A percentile compares a stretch with the other conserved stretches of the same genome.
Evolutionary conservation across 2,113 vertebrate genomes (phyloP).

Genomic region (Saimiri boliviensis): DNA sequence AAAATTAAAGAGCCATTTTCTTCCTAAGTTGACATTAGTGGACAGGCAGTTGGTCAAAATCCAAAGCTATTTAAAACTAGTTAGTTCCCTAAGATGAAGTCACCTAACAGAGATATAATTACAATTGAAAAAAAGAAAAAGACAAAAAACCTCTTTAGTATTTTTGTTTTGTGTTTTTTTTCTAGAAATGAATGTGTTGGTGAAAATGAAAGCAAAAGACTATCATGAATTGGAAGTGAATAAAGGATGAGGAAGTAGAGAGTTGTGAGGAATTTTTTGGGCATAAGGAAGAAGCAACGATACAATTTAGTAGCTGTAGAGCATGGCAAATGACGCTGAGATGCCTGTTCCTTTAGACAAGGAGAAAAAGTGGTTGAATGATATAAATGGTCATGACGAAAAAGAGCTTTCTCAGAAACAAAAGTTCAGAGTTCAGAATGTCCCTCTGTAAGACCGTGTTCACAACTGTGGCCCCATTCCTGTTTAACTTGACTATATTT

Average conservation of each 20-base stretch:
- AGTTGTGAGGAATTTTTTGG: neutral
- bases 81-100: neutral
- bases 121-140: neutral
- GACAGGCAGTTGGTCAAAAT: neutral
- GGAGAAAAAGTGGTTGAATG: neutral
- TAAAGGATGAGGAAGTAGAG: neutral
- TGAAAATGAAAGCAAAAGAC: neutral
- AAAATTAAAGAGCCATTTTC: neutral
- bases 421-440: neutral
- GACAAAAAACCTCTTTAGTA: neutral
- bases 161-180: neutral
- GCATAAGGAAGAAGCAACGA: neutral
- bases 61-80: neutral
- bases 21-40: neutral
- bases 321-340: too few species aligned
- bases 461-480: neutral
- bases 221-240: neutral
- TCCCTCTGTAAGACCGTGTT: neutral
- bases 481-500: neutral
- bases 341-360: neutral
- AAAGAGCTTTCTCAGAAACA: neutral
- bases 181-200: neutral
- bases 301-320: neutral
- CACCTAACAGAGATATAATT: neutral
- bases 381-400: neutral